These are phyloP conservation scores for Nothobranchius furzeri DNA, from an alignment of 2,113 vertebrate species.

Conservation along the genomic window DNA sequence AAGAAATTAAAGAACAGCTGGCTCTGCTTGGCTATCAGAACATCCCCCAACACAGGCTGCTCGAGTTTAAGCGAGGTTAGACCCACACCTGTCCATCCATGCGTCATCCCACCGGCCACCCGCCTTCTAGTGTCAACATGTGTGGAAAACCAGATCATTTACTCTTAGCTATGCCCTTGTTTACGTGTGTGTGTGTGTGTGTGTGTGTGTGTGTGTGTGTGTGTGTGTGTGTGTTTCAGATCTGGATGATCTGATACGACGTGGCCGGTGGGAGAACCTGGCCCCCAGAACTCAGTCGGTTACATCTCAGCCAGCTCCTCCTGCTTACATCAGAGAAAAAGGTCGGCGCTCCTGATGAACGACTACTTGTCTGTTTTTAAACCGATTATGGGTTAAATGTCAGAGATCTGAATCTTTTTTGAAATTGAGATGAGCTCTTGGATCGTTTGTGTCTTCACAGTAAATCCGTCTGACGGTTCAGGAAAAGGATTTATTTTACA, in stretches of 20 bases:
- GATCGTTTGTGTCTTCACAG: no score
- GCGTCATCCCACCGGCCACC: no score
- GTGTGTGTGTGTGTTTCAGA: conserved; percentile 47
- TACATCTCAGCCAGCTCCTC: conserved; percentile 50
- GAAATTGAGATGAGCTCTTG: no score
- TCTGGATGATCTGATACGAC: conserved; percentile 72
- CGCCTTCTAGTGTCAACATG: no score
- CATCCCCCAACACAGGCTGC: conserved; percentile 71
- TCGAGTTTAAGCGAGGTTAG: conserved; percentile 78
- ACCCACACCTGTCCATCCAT: no score
- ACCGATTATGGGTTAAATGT: no score
- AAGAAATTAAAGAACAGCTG: conserved; percentile 77
- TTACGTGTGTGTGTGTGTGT: not conserved
- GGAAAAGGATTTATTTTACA: conserved; percentile 45
- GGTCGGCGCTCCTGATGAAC: conserved; percentile 32
- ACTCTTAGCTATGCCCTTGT: not conserved
- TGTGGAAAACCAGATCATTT: not conserved
- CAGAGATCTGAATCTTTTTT: no score
- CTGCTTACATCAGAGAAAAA: conserved; percentile 73
- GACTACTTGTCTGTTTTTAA: no score
- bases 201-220: no score
- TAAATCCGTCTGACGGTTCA: not conserved
- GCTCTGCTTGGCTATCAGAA: conserved; percentile 74
- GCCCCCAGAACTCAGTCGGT: conserved; percentile 1
- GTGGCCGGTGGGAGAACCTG: conserved; percentile 57